Base-by-base conservation (phyloP, 1,140 invertebrate genomes). In the Linepithema humile region DNA sequence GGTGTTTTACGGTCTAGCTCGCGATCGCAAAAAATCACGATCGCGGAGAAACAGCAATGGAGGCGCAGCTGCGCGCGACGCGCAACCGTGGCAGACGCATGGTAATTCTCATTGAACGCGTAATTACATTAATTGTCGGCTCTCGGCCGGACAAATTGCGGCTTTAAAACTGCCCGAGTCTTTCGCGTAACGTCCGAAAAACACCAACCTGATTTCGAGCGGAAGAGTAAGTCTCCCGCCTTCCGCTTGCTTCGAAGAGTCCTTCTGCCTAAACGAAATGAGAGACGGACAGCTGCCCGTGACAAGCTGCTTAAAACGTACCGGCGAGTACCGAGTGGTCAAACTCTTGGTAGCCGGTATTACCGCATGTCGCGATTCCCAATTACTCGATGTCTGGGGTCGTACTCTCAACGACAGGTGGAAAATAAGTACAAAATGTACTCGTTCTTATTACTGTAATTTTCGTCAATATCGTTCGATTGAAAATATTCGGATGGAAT, bases 101-200 rank as follows among this genome's bases (percentile, higher is more conserved):
- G 85, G 82, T 88, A 89, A 90, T 88, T 86, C 88, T 83, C 72
- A 84, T 89, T 88, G 85, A 87, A 87, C 78, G 85, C 48, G 83
- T 88, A 89, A 89, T 90, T 90, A 89, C 43, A 88, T 89, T 86
- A 90, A 89, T 90, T 87, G 89, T 86, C 73, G 85, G 62, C 40
- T 65, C 80, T 82, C 83, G 72, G 23, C 43, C 75, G 50, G 84
- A 89, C 83, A 89, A 91, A 91, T 91, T 90, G 87, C 85, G 75
- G 86, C 82, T 86, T 91, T 91, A 89, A 90, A 90, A 86, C 69
- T 4, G 17, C 38, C 48, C 74, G 60, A 53, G 60, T 84, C 45
- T 62, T 40, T 64, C 48, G 35, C 55, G 6, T 9, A 40, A 7
- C 23, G 43, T 6, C 55, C 53, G 57, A 88, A 85, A 87, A 88